phyloP scores from a whole-genome alignment of 2,113 vertebrate species.

The Entelurus aequoreus region DNA sequence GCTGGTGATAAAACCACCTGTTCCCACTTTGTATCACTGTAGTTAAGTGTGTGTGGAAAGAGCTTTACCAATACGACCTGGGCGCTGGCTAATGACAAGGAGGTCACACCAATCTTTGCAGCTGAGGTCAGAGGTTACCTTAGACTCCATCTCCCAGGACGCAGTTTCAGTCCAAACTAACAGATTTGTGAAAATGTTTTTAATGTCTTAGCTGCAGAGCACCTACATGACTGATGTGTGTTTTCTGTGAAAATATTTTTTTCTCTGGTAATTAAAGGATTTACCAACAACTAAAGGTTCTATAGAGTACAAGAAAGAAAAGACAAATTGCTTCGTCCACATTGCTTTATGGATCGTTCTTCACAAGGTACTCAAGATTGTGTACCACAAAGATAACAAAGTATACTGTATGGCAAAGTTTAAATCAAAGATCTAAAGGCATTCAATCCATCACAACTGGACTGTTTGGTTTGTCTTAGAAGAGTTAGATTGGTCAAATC shows the following conservation, averaged over 20 bases:
- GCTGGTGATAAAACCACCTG: conserved; percentile 56
- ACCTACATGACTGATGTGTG: not conserved
- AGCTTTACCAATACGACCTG: conserved; percentile 35
- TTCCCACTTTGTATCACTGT: conserved; percentile 39
- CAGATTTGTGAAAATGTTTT: not conserved
- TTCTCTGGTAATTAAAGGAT: not conserved
- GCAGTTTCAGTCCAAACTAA: not conserved
- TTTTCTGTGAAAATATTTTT: not conserved
- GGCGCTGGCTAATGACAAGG: conserved; percentile 32
- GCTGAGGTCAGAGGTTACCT: not conserved
- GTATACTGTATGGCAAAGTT: no score
- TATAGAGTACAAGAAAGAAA: not conserved
- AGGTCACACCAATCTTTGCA: conserved; percentile 31
- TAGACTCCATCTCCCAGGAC: not conserved
- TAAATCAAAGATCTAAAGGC: no score
- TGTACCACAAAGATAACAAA: no score
- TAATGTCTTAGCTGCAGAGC: not conserved
- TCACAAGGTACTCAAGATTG: no score
- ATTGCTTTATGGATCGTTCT: no score
- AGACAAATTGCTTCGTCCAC: not conserved
- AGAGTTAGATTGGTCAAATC: no score
- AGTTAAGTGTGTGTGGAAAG: not conserved
- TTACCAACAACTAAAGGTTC: not conserved
- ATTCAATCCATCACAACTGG: no score
- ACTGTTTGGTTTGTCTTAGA: no score